Evolutionary conservation across 1,140 invertebrate species (phyloP).

Genomic region (Caenorhabditis latens): DNA sequence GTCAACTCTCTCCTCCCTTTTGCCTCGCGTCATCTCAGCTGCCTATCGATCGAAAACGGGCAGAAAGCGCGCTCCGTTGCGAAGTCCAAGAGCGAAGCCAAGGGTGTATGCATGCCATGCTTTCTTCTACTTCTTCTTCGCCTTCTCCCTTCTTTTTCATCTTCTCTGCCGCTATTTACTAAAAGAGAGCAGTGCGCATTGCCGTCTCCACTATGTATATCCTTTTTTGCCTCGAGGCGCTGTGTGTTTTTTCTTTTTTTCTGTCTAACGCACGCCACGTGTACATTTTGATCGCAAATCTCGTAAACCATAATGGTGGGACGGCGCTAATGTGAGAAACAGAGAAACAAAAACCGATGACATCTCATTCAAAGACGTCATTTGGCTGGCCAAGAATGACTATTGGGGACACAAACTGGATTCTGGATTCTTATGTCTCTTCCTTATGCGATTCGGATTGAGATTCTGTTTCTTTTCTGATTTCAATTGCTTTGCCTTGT

Average conservation of each 20-base stretch:
- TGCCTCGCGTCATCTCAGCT: conserved; percentile 32
- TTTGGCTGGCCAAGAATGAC: not conserved
- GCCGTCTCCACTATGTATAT: not conserved
- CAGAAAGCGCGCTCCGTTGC: not conserved
- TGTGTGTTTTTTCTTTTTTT: not conserved
- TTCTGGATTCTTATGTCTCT: not conserved
- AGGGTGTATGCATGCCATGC: not conserved
- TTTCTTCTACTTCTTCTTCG: not conserved
- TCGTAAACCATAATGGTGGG: not conserved
- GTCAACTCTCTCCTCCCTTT: conserved; percentile 32
- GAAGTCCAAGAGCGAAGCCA: not conserved
- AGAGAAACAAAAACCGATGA: conserved; percentile 13
- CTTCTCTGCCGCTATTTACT: conserved; percentile 14
- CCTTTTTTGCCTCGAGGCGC: conserved; percentile 36
- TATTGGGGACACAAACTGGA: not conserved
- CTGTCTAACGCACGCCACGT: not conserved
- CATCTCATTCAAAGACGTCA: conserved; percentile 38
- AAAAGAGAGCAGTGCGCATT: not conserved
- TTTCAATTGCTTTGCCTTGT: not conserved
- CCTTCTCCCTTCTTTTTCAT: not conserved
- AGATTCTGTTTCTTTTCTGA: not conserved
- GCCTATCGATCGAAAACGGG: conserved; percentile 8
- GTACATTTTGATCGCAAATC: not conserved
- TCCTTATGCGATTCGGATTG: conserved; percentile 37
- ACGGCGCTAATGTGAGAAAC: conserved; percentile 36